Conservation (phyloP, 1,140 invertebrate species). For the Probaryconus sp. region DNA sequence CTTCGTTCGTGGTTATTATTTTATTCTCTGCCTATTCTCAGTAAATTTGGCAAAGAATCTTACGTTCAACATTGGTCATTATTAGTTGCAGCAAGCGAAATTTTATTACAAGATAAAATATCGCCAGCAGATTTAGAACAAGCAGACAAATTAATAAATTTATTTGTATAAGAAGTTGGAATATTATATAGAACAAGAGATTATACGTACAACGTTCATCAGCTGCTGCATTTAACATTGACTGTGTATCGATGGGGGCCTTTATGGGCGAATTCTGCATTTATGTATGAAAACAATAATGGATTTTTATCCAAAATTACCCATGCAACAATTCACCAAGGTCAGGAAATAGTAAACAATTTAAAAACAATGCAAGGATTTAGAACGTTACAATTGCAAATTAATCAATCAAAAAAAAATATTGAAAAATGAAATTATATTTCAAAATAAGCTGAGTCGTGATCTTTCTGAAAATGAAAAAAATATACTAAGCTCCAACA, state of each 20-base stretch:
- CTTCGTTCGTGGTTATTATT: slow-evolving; percentile 48
- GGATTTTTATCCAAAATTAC: slow-evolving; percentile 24
- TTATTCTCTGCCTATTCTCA: slow-evolving; percentile 47
- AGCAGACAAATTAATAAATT: slow-evolving; percentile 23
- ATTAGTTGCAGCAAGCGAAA: background rate
- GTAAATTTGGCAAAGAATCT: slow-evolving; percentile 35
- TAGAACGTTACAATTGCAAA: slow-evolving; percentile 12
- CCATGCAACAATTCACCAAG: slow-evolving; percentile 18
- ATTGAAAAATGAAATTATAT: too few relatives aligned
- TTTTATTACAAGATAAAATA: slow-evolving; percentile 23
- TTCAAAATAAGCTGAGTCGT: too few relatives aligned
- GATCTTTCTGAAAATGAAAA: too few relatives aligned
- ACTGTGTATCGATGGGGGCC: slow-evolving; percentile 21
- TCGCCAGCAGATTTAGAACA: slow-evolving; percentile 2
- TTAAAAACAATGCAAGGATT: slow-evolving; percentile 24
- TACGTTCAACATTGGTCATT: slow-evolving; percentile 34
- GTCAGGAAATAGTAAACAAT: slow-evolving; percentile 29
- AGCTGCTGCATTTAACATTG: slow-evolving; percentile 24
- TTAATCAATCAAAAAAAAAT: background rate
- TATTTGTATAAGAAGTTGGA: slow-evolving; percentile 24
- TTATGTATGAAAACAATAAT: slow-evolving; percentile 39
- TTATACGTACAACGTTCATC: slow-evolving; percentile 40
- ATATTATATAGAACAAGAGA: slow-evolving; percentile 17
- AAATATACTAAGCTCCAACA: too few relatives aligned
- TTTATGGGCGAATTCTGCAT: slow-evolving; percentile 36